Evolutionary conservation across 2,888 invertebrate species (phyloP).

Genomic region (Barypeithes pellucidus): DNA sequence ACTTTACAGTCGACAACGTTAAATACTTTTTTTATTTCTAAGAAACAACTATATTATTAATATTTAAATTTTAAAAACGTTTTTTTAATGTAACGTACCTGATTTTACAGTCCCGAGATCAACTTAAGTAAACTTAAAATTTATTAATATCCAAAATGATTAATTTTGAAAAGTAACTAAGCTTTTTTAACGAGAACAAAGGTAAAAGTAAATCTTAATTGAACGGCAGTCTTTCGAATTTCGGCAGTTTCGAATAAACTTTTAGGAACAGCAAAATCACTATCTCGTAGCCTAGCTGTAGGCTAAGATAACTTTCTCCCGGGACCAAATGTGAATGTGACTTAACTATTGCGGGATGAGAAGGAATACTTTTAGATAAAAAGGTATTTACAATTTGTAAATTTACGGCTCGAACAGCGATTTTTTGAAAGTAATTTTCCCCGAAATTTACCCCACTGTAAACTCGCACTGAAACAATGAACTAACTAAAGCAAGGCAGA

Average conservation of each 20-base stretch:
- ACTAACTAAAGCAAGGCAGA: slow-evolving; percentile 47
- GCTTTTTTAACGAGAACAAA: slow-evolving; percentile 60
- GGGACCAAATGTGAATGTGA: slow-evolving; percentile 63
- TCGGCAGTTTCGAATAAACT: slow-evolving; percentile 70
- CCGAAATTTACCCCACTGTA: slow-evolving; percentile 61
- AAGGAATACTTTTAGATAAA: slow-evolving; percentile 65
- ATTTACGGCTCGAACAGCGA: slow-evolving; percentile 41
- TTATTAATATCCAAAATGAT: slow-evolving; percentile 68
- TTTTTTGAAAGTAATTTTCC: slow-evolving; percentile 48
- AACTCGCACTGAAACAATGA: slow-evolving; percentile 58
- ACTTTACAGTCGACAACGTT: slow-evolving; percentile 69
- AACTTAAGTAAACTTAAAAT: slow-evolving; percentile 58
- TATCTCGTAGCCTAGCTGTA: slow-evolving; percentile 65
- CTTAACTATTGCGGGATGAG: slow-evolving; percentile 67
- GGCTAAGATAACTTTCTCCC: slow-evolving; percentile 65
- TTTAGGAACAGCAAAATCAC: slow-evolving; percentile 71
- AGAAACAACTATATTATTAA: slow-evolving; percentile 67
- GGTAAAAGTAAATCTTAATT: slow-evolving; percentile 65
- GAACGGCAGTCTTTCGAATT: slow-evolving; percentile 71
- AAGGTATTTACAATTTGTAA: slow-evolving; percentile 50
- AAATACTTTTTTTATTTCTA: slow-evolving; percentile 63
- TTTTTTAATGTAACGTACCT: slow-evolving; percentile 67
- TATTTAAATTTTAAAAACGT: slow-evolving; percentile 62
- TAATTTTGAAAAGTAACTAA: slow-evolving; percentile 68
- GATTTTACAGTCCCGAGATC: slow-evolving; percentile 64